phyloP scores from a whole-genome alignment of 2,888 invertebrate species.

The Lampropteryx suffumata region DNA sequence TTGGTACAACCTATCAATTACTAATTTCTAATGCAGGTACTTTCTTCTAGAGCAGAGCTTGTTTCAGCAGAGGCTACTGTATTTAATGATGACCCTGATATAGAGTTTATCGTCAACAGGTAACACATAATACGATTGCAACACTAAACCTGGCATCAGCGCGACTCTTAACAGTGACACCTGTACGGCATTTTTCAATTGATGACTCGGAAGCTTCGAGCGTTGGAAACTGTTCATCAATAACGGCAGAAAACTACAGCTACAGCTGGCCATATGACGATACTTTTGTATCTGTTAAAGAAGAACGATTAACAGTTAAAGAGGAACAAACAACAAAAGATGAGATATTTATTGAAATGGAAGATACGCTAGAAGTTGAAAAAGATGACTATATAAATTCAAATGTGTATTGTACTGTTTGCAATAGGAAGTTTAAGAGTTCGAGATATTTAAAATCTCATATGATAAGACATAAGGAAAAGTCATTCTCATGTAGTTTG shows the following conservation, averaged over 20 bases:
- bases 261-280: neutral
- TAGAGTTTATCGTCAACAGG: neutral
- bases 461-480: constrained; percentile 1
- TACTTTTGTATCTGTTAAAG: neutral
- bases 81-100: too few species aligned
- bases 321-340: constrained; percentile 4
- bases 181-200: neutral
- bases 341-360: neutral
- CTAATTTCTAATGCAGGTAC: too few species aligned
- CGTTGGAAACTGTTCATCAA: neutral
- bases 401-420: neutral
- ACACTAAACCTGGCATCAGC: neutral
- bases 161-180: neutral
- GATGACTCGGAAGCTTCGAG: neutral
- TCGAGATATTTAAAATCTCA: constrained; percentile 5
- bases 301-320: neutral
- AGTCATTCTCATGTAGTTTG: neutral
- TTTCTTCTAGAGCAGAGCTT: too few species aligned
- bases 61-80: too few species aligned
- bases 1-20: too few species aligned
- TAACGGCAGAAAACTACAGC: neutral
- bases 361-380: neutral
- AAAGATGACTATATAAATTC: neutral
- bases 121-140: neutral
- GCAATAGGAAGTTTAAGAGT: constrained; percentile 4